Evolutionary conservation across 2,888 invertebrate species (phyloP).

Genomic region (Zootermopsis nevadensis): DNA sequence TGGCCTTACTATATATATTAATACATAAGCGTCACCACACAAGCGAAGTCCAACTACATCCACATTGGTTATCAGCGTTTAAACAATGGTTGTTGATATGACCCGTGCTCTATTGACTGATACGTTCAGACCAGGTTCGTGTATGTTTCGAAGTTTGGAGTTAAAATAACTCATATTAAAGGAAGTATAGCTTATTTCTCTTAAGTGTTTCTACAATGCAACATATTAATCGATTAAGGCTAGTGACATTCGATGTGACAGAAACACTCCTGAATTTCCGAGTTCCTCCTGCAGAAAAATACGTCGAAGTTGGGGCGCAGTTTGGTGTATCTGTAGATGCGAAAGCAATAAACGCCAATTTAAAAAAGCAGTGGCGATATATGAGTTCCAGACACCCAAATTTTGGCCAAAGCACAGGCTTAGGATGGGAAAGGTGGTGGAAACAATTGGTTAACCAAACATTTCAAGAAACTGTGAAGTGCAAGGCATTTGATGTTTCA

Average conservation of each 20-base stretch:
- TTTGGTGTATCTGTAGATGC: slow-evolving; percentile 75
- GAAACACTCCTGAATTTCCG: slow-evolving; percentile 83
- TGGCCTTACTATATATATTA: too few relatives aligned
- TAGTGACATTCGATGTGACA: slow-evolving; percentile 88
- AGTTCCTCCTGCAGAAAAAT: slow-evolving; percentile 78
- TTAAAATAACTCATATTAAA: too few relatives aligned
- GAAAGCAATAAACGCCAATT: neutral
- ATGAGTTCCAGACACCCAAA: slow-evolving; percentile 81
- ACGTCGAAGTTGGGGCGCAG: slow-evolving; percentile 75
- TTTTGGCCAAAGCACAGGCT: slow-evolving; percentile 76
- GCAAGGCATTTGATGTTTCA: slow-evolving; percentile 55
- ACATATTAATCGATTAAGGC: slow-evolving; percentile 6
- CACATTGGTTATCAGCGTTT: too few relatives aligned
- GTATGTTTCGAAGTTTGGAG: too few relatives aligned
- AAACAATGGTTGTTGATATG: too few relatives aligned
- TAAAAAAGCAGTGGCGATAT: slow-evolving; percentile 10
- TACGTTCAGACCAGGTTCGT: too few relatives aligned
- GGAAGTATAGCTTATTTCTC: too few relatives aligned
- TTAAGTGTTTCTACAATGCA: neutral
- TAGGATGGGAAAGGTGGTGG: slow-evolving; percentile 90
- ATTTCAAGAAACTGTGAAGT: slow-evolving; percentile 61
- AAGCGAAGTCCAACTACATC: too few relatives aligned
- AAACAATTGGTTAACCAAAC: slow-evolving; percentile 73
- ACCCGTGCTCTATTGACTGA: too few relatives aligned
- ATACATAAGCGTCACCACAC: too few relatives aligned